These are phyloP conservation scores for Sorex maritimensis DNA, from an alignment of 2,797 vertebrate genomes.

Conservation along the genomic window DNA sequence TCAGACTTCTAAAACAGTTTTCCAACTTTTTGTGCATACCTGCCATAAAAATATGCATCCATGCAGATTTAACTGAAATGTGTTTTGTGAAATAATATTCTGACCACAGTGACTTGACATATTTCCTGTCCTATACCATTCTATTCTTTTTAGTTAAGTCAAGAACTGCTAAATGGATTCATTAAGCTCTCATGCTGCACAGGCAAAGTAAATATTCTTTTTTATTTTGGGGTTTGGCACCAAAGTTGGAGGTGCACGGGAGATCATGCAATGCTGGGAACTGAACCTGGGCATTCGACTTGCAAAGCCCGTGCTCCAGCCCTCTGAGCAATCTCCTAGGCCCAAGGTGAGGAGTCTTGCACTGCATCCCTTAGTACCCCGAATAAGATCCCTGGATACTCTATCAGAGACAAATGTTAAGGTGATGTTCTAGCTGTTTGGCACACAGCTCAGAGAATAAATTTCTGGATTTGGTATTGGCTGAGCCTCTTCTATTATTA, in stretches of 20 bases:
- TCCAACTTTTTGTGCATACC: slow-evolving; percentile 3
- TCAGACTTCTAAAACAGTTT: neutral
- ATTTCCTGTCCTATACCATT: slow-evolving; percentile 22
- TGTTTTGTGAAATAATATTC: slow-evolving; percentile 32
- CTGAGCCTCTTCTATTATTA: neutral
- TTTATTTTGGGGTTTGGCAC: too few relatives aligned
- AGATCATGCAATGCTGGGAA: too few relatives aligned
- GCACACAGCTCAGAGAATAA: neutral
- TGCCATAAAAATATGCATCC: neutral
- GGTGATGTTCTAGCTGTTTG: neutral
- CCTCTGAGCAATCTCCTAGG: neutral
- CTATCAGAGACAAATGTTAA: slow-evolving; percentile 7
- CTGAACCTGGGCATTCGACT: too few relatives aligned
- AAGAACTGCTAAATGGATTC: neutral
- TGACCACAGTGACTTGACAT: neutral
- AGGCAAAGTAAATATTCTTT: too few relatives aligned
- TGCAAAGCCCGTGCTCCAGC: too few relatives aligned
- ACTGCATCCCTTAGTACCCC: neutral
- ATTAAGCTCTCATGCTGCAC: neutral
- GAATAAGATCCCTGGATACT: neutral
- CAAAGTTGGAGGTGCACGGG: too few relatives aligned
- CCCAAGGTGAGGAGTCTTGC: neutral
- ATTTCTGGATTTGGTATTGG: neutral
- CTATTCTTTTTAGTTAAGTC: neutral
- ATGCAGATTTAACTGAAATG: neutral